Conservation (phyloP, 2,797 vertebrate species). For the Eleutherodactylus coqui region DNA sequence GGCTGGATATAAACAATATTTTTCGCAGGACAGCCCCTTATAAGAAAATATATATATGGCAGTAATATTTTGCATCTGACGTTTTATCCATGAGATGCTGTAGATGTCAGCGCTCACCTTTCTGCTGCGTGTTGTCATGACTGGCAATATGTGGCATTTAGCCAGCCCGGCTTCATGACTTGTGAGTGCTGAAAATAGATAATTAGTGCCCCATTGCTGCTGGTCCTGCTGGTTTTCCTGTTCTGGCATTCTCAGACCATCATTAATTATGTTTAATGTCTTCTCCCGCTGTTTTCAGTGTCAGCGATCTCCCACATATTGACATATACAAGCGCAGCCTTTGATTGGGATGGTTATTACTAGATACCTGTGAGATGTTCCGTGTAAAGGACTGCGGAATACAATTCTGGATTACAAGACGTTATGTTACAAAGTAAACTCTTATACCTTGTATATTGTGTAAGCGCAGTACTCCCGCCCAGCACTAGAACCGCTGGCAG, state of each 20-base stretch:
- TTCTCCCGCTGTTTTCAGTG: conserved; percentile 56
- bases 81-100: neutral
- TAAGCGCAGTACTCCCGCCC: neutral
- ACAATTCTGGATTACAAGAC: neutral
- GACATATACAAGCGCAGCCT: conserved; percentile 40
- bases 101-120: conserved; percentile 52
- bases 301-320: conserved; percentile 59
- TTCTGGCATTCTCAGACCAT: conserved; percentile 59
- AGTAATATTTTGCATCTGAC: neutral
- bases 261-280: conserved; percentile 64
- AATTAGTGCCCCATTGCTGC: conserved; percentile 59
- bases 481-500: neutral
- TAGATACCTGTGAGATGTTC: neutral
- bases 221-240: conserved; percentile 59
- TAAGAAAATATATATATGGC: neutral
- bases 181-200: conserved; percentile 53
- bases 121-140: conserved; percentile 4
- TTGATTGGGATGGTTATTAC: conserved; percentile 42
- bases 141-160: conserved; percentile 57
- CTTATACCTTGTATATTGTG: neutral
- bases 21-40: no score
- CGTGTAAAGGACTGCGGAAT: neutral
- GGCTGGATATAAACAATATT: no score
- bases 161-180: conserved; percentile 53
- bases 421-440: neutral